Evolutionary conservation across 2,888 invertebrate genomes (phyloP), one percentile per base, ranked within the genome.

Genomic region (Brachyopa scutellaris): DNA sequence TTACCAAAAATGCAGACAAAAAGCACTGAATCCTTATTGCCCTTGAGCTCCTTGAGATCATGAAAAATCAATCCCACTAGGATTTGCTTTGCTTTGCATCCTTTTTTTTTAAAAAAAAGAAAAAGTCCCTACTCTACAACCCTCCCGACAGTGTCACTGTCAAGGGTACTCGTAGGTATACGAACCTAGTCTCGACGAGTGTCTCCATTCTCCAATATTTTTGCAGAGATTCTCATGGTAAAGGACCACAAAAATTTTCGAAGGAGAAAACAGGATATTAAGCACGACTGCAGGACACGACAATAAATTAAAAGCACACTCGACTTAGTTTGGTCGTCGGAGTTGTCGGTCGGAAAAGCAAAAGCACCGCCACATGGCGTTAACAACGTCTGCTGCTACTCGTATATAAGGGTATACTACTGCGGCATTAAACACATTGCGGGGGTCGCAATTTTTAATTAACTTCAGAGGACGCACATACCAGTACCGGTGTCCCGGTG

Each of bases 371-470:
- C 82, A 66, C 59, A 55, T 72, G 72, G 77, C 77, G 77, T 66
- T 66, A 64, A 76, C 62, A 74, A 55, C 33, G 76, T 76, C 76
- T 59, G 31, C 17, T 57, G 23, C 31, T 40, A 19, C 29, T 26
- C 8, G 7, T 51, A 40, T 21, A 21, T 19, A 13, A 13, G 36
- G 1, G 31, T 15, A 9, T 64, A 19, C 33, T 76, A 70, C 45
- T 66, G 64, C 55, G 77, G 82, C 70, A 77, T 80, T 76, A 80
- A 80, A 36, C 77, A 77, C 82, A 82, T 72, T 82, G 82, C 77
- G 82, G 82, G 82, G 82, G 77, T 82, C 70, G 72, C 82, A 70
- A 77, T 77, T 82, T 82, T 82, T 82, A 82, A 82, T 82, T 77
- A 82, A 82, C 82, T 82, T 77, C 70, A 53, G 57, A 69, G 76